Percentiles rank a stretch among this genome's conserved stretches.
Evolutionary conservation across 2,888 invertebrate genomes (phyloP).

Genomic region (Rosalia funebris): DNA sequence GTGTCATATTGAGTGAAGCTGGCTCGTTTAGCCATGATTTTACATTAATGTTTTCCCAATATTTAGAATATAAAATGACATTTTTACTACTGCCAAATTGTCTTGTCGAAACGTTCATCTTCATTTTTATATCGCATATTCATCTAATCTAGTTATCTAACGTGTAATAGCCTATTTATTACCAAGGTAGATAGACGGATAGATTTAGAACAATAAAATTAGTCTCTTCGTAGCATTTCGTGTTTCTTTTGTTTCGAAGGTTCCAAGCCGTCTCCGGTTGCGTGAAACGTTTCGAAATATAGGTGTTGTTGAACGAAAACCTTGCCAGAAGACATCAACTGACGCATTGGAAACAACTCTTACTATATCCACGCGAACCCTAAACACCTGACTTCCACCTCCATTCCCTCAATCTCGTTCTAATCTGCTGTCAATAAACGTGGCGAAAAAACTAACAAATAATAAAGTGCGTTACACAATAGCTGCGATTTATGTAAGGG

Average conservation of each 20-base stretch:
- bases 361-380: background rate
- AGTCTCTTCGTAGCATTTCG: no score
- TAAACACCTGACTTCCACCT: background rate
- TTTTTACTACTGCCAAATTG: no score
- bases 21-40: no score
- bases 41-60: no score
- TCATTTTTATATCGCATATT: no score
- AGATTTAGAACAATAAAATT: no score
- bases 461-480: slow-evolving; percentile 38
- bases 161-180: no score
- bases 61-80: no score
- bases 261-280: background rate
- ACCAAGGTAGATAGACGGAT: no score
- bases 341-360: background rate
- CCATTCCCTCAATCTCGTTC: slow-evolving; percentile 2
- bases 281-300: background rate
- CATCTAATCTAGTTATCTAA: no score
- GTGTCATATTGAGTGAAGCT: no score
- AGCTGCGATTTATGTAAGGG: slow-evolving; percentile 40
- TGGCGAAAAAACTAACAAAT: slow-evolving; percentile 22
- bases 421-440: slow-evolving; percentile 20
- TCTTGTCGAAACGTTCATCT: no score
- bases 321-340: background rate
- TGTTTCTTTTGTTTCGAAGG: background rate
- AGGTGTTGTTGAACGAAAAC: background rate